Conservation (phyloP, 2,797 vertebrate genomes). For the Phataginus tricuspis region DNA sequence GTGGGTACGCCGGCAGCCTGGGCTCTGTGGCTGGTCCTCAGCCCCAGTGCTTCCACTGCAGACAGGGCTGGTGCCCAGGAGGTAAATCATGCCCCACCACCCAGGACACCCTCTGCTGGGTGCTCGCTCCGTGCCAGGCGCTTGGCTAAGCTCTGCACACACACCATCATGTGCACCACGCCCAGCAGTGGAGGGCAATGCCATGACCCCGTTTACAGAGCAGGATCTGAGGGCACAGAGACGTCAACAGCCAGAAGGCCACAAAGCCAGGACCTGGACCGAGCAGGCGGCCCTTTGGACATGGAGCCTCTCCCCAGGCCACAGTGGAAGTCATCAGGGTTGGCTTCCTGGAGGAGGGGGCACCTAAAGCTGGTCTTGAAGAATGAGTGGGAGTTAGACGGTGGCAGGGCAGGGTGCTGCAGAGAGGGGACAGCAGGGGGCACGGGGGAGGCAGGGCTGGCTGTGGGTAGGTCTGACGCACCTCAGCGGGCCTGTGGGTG, state of each 20-base stretch:
- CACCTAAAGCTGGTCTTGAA: neutral
- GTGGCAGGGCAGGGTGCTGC: too few species aligned
- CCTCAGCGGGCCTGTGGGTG: too few species aligned
- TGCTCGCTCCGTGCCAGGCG: accelerated
- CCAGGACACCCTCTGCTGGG: accelerated
- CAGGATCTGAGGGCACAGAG: neutral
- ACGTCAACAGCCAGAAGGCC: neutral
- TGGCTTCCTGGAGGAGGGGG: neutral
- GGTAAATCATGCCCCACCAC: too few species aligned
- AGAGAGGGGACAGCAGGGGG: neutral
- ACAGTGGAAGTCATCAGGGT: neutral
- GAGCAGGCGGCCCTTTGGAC: neutral
- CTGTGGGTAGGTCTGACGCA: neutral
- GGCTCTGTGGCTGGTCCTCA: neutral
- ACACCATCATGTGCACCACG: accelerated
- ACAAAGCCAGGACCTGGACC: neutral
- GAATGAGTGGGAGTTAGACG: neutral
- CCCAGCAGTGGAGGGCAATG: too few species aligned
- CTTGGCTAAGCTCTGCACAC: neutral
- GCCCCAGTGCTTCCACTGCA: neutral
- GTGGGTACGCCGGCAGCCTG: too few species aligned
- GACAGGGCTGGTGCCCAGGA: neutral
- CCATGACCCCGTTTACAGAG: neutral
- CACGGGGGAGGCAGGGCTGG: neutral
- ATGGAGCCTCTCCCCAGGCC: neutral